A percentile compares a stretch with the other conserved stretches of the same genome.
Evolutionary conservation across 2,113 vertebrate species (phyloP).

Genomic region (Lampris megalopsis): DNA sequence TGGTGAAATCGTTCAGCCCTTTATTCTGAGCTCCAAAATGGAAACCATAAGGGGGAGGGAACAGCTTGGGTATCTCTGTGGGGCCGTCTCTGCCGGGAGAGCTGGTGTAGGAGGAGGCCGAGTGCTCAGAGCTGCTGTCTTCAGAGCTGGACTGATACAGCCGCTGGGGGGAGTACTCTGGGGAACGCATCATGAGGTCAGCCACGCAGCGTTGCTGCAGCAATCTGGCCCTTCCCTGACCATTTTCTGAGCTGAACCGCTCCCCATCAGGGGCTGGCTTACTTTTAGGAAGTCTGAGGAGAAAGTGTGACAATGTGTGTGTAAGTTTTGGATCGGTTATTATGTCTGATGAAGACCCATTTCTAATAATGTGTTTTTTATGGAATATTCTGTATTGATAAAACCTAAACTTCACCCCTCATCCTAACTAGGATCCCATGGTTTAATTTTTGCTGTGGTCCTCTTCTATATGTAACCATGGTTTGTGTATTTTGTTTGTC

Average conservation of each 20-base stretch:
- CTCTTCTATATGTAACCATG: no score
- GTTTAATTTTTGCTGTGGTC: no score
- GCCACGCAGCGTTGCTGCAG: constrained; percentile 80
- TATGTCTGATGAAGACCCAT: no score
- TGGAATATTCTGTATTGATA: no score
- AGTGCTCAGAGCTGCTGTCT: constrained; percentile 88
- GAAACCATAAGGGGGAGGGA: constrained; percentile 82
- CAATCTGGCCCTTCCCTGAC: constrained; percentile 75
- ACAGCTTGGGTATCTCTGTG: constrained; percentile 72
- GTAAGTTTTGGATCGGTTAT: no score
- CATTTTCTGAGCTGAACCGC: constrained; percentile 56
- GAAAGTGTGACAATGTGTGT: constrained; percentile 5
- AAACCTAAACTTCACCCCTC: no score
- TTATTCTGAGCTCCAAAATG: constrained; percentile 70
- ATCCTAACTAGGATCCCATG: no score
- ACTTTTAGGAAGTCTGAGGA: constrained; percentile 78
- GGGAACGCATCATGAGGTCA: constrained; percentile 79
- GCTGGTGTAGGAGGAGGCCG: constrained; percentile 83
- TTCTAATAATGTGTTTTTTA: no score
- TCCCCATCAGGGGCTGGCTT: constrained; percentile 68
- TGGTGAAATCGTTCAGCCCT: constrained; percentile 27
- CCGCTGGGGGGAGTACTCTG: constrained; percentile 77
- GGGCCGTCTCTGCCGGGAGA: constrained; percentile 73
- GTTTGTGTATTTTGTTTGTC: no score
- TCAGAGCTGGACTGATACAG: constrained; percentile 86